Percentiles rank a stretch among this genome's conserved stretches.
Conservation (phyloP, 23 tunicate genomes). For the Pegea sp. region DNA sequence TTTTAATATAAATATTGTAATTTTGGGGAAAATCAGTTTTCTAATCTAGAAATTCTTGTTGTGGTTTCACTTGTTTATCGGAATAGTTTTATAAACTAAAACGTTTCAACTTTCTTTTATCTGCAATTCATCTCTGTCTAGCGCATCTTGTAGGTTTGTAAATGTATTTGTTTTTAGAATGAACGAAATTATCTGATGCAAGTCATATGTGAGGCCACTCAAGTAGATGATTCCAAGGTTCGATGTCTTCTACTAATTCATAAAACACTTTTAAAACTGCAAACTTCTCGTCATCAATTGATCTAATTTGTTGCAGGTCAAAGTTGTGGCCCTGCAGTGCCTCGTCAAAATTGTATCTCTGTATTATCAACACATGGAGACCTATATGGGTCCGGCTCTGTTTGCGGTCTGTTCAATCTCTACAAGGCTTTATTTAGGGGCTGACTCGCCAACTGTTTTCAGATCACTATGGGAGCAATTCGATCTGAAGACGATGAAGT, state of each 20-base stretch:
- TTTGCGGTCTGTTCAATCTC: constrained; percentile 7
- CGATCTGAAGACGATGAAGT: constrained; percentile 58
- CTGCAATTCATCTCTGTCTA: not conserved
- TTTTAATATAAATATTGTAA: too few relatives aligned
- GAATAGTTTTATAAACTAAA: too few relatives aligned
- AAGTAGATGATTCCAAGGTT: constrained; percentile 71
- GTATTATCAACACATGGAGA: constrained; percentile 87
- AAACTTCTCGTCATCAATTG: too few relatives aligned
- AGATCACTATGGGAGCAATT: constrained; percentile 93
- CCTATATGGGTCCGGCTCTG: constrained; percentile 90
- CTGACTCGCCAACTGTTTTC: constrained; percentile 5
- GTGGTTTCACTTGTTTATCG: too few relatives aligned
- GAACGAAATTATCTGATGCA: constrained; percentile 96
- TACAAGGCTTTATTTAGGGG: too few relatives aligned
- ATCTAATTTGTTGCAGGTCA: constrained; percentile 27
- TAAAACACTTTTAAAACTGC: not conserved
- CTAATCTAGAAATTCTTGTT: too few relatives aligned
- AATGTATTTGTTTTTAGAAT: constrained; percentile 5
- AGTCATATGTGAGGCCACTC: constrained; percentile 90
- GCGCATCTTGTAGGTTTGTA: too few relatives aligned
- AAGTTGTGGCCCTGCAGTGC: constrained; percentile 94
- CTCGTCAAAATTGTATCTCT: constrained; percentile 88
- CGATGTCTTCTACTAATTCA: not conserved
- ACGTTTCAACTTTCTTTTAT: not conserved
- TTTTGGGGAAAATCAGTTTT: too few relatives aligned